phyloP scores from a whole-genome alignment of 2,888 invertebrate species.

The Baronia brevicornis region DNA sequence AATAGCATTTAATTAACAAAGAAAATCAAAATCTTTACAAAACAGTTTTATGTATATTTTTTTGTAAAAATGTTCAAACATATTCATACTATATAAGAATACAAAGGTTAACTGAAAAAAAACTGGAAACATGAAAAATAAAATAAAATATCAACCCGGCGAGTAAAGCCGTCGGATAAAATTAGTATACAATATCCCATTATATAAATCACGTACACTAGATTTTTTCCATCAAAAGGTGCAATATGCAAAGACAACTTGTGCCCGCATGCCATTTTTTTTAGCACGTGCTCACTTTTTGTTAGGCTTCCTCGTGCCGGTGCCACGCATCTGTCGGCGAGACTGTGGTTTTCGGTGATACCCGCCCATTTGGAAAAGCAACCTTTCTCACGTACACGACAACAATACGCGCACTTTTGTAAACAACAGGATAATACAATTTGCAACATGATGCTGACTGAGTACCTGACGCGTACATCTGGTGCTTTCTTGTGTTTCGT shows the following conservation, averaged over 20 bases:
- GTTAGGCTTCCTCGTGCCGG: slow-evolving; percentile 55
- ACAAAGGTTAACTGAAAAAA: too few relatives aligned
- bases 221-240: slow-evolving; percentile 40
- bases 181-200: slow-evolving; percentile 41
- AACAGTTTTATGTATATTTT: too few relatives aligned
- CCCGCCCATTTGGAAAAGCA: slow-evolving; percentile 28
- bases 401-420: slow-evolving; percentile 12
- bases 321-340: slow-evolving; percentile 65
- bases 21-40: too few relatives aligned
- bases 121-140: not conserved
- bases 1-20: too few relatives aligned
- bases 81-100: too few relatives aligned
- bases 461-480: slow-evolving; percentile 66
- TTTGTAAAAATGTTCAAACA: too few relatives aligned
- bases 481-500: slow-evolving; percentile 55
- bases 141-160: not conserved
- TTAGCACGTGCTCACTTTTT: slow-evolving; percentile 69
- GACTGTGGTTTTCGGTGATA: slow-evolving; percentile 59
- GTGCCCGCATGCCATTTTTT: slow-evolving; percentile 71
- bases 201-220: slow-evolving; percentile 50
- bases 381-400: not conserved
- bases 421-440: slow-evolving; percentile 40
- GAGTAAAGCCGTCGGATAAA: slow-evolving; percentile 39
- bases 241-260: slow-evolving; percentile 57
- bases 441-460: slow-evolving; percentile 66